These are phyloP conservation scores for Podarcis siculus DNA, from an alignment of 2,797 vertebrate species.

Conservation along the genomic window DNA sequence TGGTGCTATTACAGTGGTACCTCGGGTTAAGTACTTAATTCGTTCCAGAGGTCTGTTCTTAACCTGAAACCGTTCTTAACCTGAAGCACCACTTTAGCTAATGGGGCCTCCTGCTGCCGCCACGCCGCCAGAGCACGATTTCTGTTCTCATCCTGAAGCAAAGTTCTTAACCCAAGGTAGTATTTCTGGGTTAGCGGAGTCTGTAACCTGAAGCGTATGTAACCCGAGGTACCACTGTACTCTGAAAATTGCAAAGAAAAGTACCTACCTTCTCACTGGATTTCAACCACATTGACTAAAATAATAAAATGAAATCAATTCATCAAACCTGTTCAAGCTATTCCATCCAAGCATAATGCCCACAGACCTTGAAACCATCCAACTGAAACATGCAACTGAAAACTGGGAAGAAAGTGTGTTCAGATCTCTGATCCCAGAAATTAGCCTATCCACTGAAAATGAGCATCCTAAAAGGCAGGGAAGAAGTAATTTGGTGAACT, in stretches of 20 bases:
- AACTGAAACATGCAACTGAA: background rate
- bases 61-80: too few species aligned
- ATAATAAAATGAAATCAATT: background rate
- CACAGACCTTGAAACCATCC: background rate
- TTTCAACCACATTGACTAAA: background rate
- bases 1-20: background rate
- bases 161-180: too few species aligned
- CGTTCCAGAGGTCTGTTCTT: too few species aligned
- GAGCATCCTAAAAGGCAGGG: background rate
- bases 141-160: too few species aligned
- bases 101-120: too few species aligned
- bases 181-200: too few species aligned
- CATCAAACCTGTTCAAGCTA: background rate
- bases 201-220: too few species aligned
- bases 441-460: background rate
- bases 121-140: too few species aligned
- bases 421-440: background rate
- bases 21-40: too few species aligned
- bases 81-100: too few species aligned
- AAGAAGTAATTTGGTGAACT: background rate
- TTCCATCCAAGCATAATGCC: background rate
- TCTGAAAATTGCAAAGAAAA: background rate
- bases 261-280: too few species aligned
- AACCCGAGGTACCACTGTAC: too few species aligned
- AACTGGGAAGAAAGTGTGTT: background rate